These are phyloP conservation scores for Spongia lamella DNA, from an alignment of 37 sponge, comb jelly and placozoan species.

Conservation along the genomic window DNA sequence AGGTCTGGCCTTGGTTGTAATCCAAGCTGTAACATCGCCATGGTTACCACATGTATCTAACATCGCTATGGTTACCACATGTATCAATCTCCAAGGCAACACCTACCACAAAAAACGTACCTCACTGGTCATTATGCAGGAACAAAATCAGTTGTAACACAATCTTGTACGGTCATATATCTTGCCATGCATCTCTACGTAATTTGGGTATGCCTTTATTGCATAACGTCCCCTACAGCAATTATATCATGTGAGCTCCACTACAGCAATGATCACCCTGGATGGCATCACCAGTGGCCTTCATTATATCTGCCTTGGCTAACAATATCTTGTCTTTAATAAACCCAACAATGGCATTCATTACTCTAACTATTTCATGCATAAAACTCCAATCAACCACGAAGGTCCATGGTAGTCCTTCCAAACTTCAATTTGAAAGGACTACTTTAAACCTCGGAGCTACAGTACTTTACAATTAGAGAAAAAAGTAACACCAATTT, in stretches of 20 bases:
- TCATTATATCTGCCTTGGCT: slow-evolving; percentile 90
- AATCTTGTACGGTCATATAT: slow-evolving; percentile 90
- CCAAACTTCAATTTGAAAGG: too few relatives aligned
- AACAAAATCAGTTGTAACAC: slow-evolving; percentile 86
- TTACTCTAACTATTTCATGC: too few relatives aligned
- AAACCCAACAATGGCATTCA: too few relatives aligned
- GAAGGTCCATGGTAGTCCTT: too few relatives aligned
- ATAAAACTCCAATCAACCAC: too few relatives aligned
- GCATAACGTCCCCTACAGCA: slow-evolving; percentile 87
- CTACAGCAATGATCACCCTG: slow-evolving; percentile 66
- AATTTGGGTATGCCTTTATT: slow-evolving; percentile 90
- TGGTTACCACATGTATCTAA: too few relatives aligned
- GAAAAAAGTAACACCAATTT: too few relatives aligned
- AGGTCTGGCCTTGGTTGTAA: slow-evolving; percentile 97
- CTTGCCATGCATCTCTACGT: slow-evolving; percentile 93
- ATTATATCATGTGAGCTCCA: not conserved
- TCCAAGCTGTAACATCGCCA: slow-evolving; percentile 41
- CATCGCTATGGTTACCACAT: too few relatives aligned
- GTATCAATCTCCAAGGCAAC: not conserved
- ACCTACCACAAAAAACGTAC: slow-evolving; percentile 91
- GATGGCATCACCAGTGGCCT: slow-evolving; percentile 96
- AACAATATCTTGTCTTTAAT: slow-evolving; percentile 79
- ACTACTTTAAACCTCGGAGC: too few relatives aligned
- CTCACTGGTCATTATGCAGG: slow-evolving; percentile 88
- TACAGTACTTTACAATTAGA: too few relatives aligned